Evolutionary conservation across 1,140 invertebrate species (phyloP), one percentile per base, ranked within the genome.

Genomic region (Chironomus tepperi): DNA sequence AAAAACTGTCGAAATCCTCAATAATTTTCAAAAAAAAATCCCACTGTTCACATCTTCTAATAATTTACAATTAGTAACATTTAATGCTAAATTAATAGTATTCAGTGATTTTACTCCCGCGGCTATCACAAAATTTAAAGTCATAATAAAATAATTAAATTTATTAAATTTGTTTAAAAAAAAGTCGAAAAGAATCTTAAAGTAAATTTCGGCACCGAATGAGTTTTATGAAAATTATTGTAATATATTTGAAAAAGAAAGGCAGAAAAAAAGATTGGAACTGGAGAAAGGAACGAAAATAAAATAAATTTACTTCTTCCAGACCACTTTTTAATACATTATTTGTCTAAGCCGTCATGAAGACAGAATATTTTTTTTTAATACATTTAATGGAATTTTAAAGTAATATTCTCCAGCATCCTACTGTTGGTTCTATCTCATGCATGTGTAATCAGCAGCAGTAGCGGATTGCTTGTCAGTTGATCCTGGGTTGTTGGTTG

Each of bases 331-430:
- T 57, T 57, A 57, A 57, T 57, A 57, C n/a, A 57, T 57, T 57
- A 57, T 57, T 57, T 57, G 47, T 57, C 47, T 57, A 57, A 57
- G 47, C 47, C 47, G 47, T 57, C 47, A 57, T n/a, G 47, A 57
- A 57, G 47, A 57, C 47, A 57, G 12, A 57, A 57, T 70, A n/a
- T n/a, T n/a, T n/a, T n/a, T 70, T 70, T 70, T 21, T 70, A 70
- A 70, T 70, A 70, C 16, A 18, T 18, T 16, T 70, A 70, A 70
- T 70, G 65, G 65, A 70, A 70, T 70, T 70, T 70, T 70, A 70
- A 70, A 70, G 65, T 70, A 70, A 19, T 19, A 21, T 70, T 70
- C 9, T 70, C n/a, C 47, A 57, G 47, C 47, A n/a, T 57, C 47
- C 9, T 34, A 57, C 47, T 12, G n/a, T 70, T 21, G 8, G 6